Evolutionary conservation across 2,797 vertebrate genomes (phyloP), one percentile per base, ranked within the genome.

Genomic region (Emydoidea blandingii): DNA sequence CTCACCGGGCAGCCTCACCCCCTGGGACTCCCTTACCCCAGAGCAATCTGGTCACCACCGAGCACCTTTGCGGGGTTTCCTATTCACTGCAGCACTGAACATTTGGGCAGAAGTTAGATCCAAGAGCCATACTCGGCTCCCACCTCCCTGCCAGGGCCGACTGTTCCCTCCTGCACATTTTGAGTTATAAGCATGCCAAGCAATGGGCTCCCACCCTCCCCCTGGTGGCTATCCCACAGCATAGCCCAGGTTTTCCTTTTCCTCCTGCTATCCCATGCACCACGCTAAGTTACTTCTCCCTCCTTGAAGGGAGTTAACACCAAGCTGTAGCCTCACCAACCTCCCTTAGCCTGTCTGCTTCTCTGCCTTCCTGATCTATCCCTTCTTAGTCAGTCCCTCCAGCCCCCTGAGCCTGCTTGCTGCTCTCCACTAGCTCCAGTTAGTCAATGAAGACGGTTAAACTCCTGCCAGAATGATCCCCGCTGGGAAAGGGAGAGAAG

Each of bases 381-480:
- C 50, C 53, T 80, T 23, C 86, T 41, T 21, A 9, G 29, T 23
- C 65, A 14, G 65, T 15, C 2, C 12, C 29, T 65, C 29, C 83
- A 34, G 50, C 78, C 41, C 9, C 59, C 37, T 23, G 3, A 1
- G 16, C 54, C 72, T n/a, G 54, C 19, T 5, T 41, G 41, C 7
- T 19, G 19, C 6, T 49, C 34, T 16, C 37, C 0, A 10, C 1
- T 10, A 2, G 25, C 27, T 54, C 80, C 8, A 2, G 41, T 16
- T 31, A 12, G 37, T 31, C 3, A 18, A 7, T 19, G 49, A 84
- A 49, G 7, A 12, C 1, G 56, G 44, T n/a, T 34, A 2, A 89
- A 23, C 1, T 4, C 82, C 86, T 2, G 0, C 49, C 52, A 1
- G 3, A 12, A 2, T 0, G 1, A 5, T 0, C 21, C 2, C n/a